phyloP scores from a whole-genome alignment of 2,113 vertebrate species.

The Paradoxurus hermaphroditus region DNA sequence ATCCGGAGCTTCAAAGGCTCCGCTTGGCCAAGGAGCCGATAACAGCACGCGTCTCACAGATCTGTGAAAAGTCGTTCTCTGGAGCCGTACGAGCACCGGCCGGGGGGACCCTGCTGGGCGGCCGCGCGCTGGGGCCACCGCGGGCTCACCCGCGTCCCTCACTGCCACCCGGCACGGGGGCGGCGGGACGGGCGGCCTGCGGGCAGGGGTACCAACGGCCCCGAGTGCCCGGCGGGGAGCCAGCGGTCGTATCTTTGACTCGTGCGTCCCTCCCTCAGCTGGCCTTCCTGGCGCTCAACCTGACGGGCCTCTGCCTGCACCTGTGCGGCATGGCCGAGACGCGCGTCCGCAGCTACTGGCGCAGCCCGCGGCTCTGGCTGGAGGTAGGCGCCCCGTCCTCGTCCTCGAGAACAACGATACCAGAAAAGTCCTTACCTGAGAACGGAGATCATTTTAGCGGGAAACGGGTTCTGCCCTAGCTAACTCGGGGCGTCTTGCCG shows the following conservation, averaged over 20 bases:
- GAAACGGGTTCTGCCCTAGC: background rate
- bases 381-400: constrained; percentile 75
- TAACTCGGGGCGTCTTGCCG: background rate
- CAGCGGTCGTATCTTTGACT: no score
- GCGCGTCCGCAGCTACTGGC: constrained; percentile 78
- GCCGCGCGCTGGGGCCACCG: accelerated
- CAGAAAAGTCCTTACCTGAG: background rate
- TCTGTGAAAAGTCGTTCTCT: background rate
- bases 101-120: background rate
- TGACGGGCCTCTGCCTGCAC: constrained; percentile 81
- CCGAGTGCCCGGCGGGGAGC: accelerated
- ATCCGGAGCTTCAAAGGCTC: background rate
- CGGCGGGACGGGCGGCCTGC: accelerated
- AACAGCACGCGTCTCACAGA: background rate
- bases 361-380: constrained; percentile 79
- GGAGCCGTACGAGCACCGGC: background rate
- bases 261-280: constrained; percentile 72
- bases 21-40: background rate
- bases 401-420: background rate
- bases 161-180: accelerated
- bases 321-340: constrained; percentile 67
- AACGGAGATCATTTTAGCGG: no score
- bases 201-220: background rate
- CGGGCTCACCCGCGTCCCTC: accelerated
- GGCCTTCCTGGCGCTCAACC: constrained; percentile 80